phyloP scores from a whole-genome alignment of 92 coral and sea anemone species.

The Siderastrea siderea region DNA sequence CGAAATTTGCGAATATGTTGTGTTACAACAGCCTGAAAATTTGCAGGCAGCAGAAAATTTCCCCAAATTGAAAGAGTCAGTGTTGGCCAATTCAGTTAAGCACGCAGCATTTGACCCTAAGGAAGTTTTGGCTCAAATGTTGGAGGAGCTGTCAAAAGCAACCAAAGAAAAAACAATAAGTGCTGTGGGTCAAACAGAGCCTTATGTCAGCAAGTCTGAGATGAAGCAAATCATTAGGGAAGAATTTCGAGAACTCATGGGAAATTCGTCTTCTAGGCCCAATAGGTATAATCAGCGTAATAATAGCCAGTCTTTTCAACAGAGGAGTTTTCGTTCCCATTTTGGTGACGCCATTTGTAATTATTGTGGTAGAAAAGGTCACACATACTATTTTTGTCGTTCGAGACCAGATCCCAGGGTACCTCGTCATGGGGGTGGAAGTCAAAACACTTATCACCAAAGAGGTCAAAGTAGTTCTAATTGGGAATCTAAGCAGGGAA shows the following conservation, averaged over 20 bases:
- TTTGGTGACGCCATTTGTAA: constrained; percentile 7
- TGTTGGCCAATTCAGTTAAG: not conserved
- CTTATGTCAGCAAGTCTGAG: too few relatives aligned
- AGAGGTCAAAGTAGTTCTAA: not conserved
- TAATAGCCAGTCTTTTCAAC: not conserved
- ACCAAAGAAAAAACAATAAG: too few relatives aligned
- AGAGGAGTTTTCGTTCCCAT: not conserved
- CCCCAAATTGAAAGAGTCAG: constrained; percentile 12
- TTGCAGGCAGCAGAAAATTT: constrained; percentile 36
- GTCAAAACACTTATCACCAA: not conserved
- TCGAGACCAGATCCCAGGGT: not conserved
- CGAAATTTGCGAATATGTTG: constrained; percentile 12
- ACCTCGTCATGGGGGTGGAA: not conserved
- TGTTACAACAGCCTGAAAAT: constrained; percentile 33
- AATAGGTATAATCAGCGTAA: not conserved
- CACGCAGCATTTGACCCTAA: not conserved
- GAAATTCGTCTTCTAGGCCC: not conserved
- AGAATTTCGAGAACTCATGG: too few relatives aligned
- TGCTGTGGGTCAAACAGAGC: too few relatives aligned
- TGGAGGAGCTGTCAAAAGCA: not conserved
- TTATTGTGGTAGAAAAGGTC: constrained; percentile 14
- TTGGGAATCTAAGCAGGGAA: not conserved
- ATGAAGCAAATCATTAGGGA: too few relatives aligned
- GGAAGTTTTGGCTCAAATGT: not conserved
- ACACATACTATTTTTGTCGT: constrained; percentile 16